Conservation (phyloP, 2,888 invertebrate species). For the Cheilosia impressa region DNA sequence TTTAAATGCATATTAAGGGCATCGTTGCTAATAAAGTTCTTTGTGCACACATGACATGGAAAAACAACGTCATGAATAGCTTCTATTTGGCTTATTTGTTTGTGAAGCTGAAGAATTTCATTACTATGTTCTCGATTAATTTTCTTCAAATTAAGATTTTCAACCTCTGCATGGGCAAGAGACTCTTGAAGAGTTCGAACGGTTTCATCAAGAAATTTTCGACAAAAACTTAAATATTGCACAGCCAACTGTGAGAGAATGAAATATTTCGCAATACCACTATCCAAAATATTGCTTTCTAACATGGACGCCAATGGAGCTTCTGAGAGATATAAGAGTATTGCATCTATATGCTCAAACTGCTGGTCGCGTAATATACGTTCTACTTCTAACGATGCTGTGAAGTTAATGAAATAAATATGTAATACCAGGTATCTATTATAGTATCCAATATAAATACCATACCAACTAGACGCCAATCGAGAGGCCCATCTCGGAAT, state of each 20-base stretch:
- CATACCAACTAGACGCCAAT: slow-evolving; percentile 82
- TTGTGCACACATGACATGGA: slow-evolving; percentile 82
- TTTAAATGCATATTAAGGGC: slow-evolving; percentile 81
- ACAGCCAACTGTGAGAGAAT: slow-evolving; percentile 81
- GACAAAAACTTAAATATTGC: slow-evolving; percentile 82
- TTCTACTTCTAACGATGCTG: slow-evolving; percentile 82
- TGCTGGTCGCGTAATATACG: slow-evolving; percentile 81
- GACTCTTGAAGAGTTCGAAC: slow-evolving; percentile 79
- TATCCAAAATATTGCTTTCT: slow-evolving; percentile 81
- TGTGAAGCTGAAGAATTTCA: slow-evolving; percentile 81
- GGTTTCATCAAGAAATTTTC: slow-evolving; percentile 82
- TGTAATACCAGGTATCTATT: too few species aligned
- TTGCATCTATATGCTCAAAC: slow-evolving; percentile 81
- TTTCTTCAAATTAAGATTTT: slow-evolving; percentile 79
- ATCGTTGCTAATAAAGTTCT: slow-evolving; percentile 83
- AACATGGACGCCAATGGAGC: slow-evolving; percentile 81
- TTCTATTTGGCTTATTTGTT: slow-evolving; percentile 81
- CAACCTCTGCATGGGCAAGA: slow-evolving; percentile 78
- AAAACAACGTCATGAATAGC: slow-evolving; percentile 81
- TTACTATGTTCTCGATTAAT: slow-evolving; percentile 79
- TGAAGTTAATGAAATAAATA: background rate
- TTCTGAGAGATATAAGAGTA: slow-evolving; percentile 81
- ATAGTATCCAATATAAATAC: background rate
- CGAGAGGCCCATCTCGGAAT: slow-evolving; percentile 80
- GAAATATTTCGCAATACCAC: slow-evolving; percentile 83